phyloP scores from a whole-genome alignment of 2,888 invertebrate species.

The Pyrrhia umbra region DNA sequence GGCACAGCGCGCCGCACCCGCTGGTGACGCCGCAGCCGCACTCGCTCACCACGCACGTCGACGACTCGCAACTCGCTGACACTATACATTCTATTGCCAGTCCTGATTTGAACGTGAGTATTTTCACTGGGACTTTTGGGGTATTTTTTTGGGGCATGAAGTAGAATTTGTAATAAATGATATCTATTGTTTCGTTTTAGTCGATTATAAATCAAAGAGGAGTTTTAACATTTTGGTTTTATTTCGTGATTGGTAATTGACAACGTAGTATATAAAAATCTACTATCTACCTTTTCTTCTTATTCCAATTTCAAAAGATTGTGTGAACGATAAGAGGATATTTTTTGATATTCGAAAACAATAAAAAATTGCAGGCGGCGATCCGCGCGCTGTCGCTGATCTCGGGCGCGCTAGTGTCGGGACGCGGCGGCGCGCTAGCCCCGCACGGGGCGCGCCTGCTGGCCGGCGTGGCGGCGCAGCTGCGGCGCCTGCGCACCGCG shows the following conservation, averaged over 20 bases:
- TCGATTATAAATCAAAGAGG: no score
- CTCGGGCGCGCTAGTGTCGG: slow-evolving; percentile 91
- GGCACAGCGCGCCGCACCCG: slow-evolving; percentile 76
- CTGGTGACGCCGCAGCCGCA: slow-evolving; percentile 62
- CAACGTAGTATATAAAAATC: no score
- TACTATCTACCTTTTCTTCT: no score
- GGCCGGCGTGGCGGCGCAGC: slow-evolving; percentile 91
- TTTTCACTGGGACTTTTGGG: no score
- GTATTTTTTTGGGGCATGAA: neutral
- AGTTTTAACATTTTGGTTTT: no score
- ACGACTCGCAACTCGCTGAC: slow-evolving; percentile 84
- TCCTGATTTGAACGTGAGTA: slow-evolving; percentile 83
- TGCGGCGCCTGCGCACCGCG: slow-evolving; percentile 87
- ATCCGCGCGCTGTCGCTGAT: slow-evolving; percentile 92
- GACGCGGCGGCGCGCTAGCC: slow-evolving; percentile 84
- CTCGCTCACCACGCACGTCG: slow-evolving; percentile 67
- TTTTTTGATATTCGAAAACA: no score
- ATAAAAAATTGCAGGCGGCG: slow-evolving; percentile 77
- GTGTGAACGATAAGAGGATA: no score
- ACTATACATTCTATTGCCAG: slow-evolving; percentile 87
- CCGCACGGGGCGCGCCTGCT: slow-evolving; percentile 93
- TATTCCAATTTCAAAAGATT: no score
- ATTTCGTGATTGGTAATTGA: no score
- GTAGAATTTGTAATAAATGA: no score
- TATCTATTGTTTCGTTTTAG: no score